A percentile compares a stretch with the other conserved stretches of the same genome.
Conservation (phyloP, 2,113 vertebrate genomes). For the Sclerurus mexicanus region DNA sequence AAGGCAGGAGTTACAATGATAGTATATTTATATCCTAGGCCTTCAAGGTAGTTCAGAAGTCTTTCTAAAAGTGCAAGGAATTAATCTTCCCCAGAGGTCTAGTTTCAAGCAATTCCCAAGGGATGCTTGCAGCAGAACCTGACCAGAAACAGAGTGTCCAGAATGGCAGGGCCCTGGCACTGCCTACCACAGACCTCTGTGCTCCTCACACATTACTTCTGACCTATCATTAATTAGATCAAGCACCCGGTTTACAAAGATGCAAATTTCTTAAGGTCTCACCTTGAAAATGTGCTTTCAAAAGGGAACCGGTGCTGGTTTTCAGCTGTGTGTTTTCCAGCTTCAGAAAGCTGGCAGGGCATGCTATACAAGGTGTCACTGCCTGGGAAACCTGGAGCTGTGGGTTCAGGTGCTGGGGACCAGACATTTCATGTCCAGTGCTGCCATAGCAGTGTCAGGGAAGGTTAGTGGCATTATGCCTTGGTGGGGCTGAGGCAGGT, state of each 20-base stretch:
- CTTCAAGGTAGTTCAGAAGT: background rate
- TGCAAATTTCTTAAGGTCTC: background rate
- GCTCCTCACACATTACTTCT: background rate
- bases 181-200: background rate
- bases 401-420: background rate
- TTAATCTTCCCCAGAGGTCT: background rate
- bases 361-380: background rate
- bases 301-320: background rate
- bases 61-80: background rate
- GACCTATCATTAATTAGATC: background rate
- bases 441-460: background rate
- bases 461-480: background rate
- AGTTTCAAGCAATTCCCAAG: background rate
- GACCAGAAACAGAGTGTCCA: background rate
- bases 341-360: background rate
- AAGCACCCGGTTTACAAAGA: background rate
- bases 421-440: background rate
- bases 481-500: background rate
- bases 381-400: background rate
- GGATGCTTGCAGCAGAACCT: background rate
- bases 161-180: background rate
- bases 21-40: background rate
- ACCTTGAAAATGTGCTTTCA: background rate
- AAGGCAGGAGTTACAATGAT: background rate
- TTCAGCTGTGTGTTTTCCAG: background rate